Percentiles rank a stretch among this genome's conserved stretches.
These are phyloP conservation scores for Siniperca obscura DNA, from an alignment of 2,797 vertebrate genomes.

Conservation along the genomic window DNA sequence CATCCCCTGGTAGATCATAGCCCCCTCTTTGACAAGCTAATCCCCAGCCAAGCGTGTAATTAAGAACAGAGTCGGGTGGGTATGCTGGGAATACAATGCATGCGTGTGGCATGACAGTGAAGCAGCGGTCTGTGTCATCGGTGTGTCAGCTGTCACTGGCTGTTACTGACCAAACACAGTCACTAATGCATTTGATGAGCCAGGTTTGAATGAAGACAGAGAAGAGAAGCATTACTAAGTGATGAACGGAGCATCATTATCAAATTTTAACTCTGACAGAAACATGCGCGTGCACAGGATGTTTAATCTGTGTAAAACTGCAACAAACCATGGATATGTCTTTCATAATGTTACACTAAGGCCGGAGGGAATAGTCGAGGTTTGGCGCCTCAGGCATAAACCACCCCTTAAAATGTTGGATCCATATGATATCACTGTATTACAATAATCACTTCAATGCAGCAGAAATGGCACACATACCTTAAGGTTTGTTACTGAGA, in stretches of 20 bases:
- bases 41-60: slow-evolving; percentile 79
- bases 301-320: slow-evolving; percentile 27
- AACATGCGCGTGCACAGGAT: background rate
- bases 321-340: background rate
- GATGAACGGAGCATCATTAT: slow-evolving; percentile 14
- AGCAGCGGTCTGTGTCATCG: slow-evolving; percentile 18
- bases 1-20: slow-evolving; percentile 52
- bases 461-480: slow-evolving; percentile 10
- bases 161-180: slow-evolving; percentile 36
- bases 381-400: slow-evolving; percentile 39
- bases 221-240: slow-evolving; percentile 18
- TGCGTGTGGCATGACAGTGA: slow-evolving; percentile 50
- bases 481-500: slow-evolving; percentile 8
- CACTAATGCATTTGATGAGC: slow-evolving; percentile 15
- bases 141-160: slow-evolving; percentile 49
- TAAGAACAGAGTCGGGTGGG: slow-evolving; percentile 61
- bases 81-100: slow-evolving; percentile 24
- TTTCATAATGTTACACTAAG: slow-evolving; percentile 23
- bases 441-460: slow-evolving; percentile 12
- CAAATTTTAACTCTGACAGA: slow-evolving; percentile 19
- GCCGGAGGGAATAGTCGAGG: background rate
- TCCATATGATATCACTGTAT: slow-evolving; percentile 20
- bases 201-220: slow-evolving; percentile 26
- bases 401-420: slow-evolving; percentile 17
- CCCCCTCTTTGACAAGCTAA: slow-evolving; percentile 68